phyloP scores from a whole-genome alignment of 2,113 vertebrate species.

The Syngnathus scovelli region DNA sequence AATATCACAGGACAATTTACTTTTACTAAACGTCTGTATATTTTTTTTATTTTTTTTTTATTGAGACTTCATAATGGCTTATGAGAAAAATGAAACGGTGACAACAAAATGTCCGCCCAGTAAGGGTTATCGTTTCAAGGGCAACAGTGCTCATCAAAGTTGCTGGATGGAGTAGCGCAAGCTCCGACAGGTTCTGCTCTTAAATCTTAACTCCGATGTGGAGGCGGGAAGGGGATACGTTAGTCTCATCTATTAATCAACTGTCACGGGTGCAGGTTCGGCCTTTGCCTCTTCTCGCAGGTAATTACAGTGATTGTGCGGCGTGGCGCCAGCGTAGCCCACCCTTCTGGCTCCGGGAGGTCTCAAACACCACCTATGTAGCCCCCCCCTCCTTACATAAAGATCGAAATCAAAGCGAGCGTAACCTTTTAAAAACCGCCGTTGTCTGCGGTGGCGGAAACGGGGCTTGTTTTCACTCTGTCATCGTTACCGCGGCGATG shows the following conservation, averaged over 20 bases:
- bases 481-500: slow-evolving; percentile 41
- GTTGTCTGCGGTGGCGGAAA: slow-evolving; percentile 50
- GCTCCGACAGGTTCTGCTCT: slow-evolving; percentile 47
- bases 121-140: slow-evolving; percentile 23
- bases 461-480: slow-evolving; percentile 48
- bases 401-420: slow-evolving; percentile 55
- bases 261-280: slow-evolving; percentile 60
- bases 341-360: slow-evolving; percentile 40
- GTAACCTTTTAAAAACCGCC: slow-evolving; percentile 60
- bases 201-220: slow-evolving; percentile 40
- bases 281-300: slow-evolving; percentile 36
- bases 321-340: slow-evolving; percentile 58
- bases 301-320: slow-evolving; percentile 70
- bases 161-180: slow-evolving; percentile 44
- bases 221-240: slow-evolving; percentile 37
- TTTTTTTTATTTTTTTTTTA: too few relatives aligned
- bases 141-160: slow-evolving; percentile 27
- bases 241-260: slow-evolving; percentile 60
- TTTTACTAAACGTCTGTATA: background rate
- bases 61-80: background rate
- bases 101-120: background rate
- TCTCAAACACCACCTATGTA: slow-evolving; percentile 64
- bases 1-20: too few relatives aligned
- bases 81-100: background rate
- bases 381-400: slow-evolving; percentile 41